Base-by-base conservation (phyloP, 2,888 invertebrate genomes). In the Cremastobaeus sp. region DNA sequence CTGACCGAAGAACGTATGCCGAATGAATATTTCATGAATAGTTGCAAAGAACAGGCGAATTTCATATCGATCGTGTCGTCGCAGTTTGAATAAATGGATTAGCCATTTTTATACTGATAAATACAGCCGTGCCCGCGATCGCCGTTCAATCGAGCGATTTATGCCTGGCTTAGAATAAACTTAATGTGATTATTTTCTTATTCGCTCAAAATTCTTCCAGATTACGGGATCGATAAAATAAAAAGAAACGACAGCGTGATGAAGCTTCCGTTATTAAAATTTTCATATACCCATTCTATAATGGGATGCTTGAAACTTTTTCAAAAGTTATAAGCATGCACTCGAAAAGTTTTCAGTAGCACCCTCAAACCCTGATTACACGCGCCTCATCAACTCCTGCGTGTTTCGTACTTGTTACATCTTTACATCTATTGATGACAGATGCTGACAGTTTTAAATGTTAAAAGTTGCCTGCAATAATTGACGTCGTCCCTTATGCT, bases 251-350 rank as follows among this genome's bases (percentile, higher is more conserved):
- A n/a, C n/a, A n/a, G n/a, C 6, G 39, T 45, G 37, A 71, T 71
- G 71, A 64, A 64, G 50, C 43, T 71, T 64, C 14, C 48, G 47
- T 72, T 65, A 72, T 72, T 72, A 72, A 72, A 72, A 72, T 66
- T 59, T 72, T 72, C 66, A 72, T 72, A 66, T 57, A 72, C 47
- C 52, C 35, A 52, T 54, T 60, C 39, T 52, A 15, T 64, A 54
- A 39, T 41, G 39, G 55, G 41, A 52, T 43, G 47, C 72, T 72
- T 28, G 21, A 60, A 72, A 72, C 72, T 72, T 72, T 72, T 60
- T 47, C 28, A 11, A 57, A 72, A 72, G 65, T 72, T 72, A 52
- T 28, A 15, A 72, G 72, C 72, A 72, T 60, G 72, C 65, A 66
- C 65, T 66, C 60, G 54, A 72, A 18, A 65, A 72, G 34, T 72